Evolutionary conservation across 2,797 vertebrate genomes (phyloP), one percentile per base, ranked within the genome.

Genomic region (Octomys mimax): DNA sequence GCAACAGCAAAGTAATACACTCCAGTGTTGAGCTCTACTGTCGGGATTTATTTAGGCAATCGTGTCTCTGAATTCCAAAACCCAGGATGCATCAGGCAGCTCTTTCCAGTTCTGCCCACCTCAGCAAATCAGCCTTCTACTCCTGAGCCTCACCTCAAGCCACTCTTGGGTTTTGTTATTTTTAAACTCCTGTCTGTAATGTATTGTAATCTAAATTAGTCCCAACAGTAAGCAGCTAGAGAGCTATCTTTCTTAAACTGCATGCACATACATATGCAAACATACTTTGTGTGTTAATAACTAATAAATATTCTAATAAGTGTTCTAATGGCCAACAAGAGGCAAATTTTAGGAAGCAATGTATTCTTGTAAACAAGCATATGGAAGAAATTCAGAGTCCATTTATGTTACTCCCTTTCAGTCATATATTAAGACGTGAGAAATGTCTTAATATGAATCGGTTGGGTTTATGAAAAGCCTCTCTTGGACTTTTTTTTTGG

Each of bases 261-360:
- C 5, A 12, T 66, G 46, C 39, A 42, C 5, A 71, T 22, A 36
- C 11, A 81, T 31, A 92, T 31, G 64, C 94, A 96, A 92, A 86
- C 91, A 90, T 10, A 49, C 31, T 93, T 59, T 81, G 71, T 84
- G 33, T 64, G 66, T 91, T 92, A 92, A 95, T 95, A 95, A 92
- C 94, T 91, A 94, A 96, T 96, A 97, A 97, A 97, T 97, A 96
- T 96, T 97, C 96, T 91, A 93, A 96, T 96, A 97, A 97, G 88
- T 91, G 75, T 95, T 94, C 91, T 97, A 89, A 96, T 94, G 83
- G 90, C 82, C 86, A 94, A 84, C 75, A 89, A 96, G 96, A 97
- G 94, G 92, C 77, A 82, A 93, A 96, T 97, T 92, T 89, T 81
- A 91, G 92, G 71, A 96, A 93, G 77, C 70, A 16, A 94, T 84